Evolutionary conservation across 2,888 invertebrate species (phyloP), one percentile per base, ranked within the genome.

Genomic region (Coenonympha glycerion): DNA sequence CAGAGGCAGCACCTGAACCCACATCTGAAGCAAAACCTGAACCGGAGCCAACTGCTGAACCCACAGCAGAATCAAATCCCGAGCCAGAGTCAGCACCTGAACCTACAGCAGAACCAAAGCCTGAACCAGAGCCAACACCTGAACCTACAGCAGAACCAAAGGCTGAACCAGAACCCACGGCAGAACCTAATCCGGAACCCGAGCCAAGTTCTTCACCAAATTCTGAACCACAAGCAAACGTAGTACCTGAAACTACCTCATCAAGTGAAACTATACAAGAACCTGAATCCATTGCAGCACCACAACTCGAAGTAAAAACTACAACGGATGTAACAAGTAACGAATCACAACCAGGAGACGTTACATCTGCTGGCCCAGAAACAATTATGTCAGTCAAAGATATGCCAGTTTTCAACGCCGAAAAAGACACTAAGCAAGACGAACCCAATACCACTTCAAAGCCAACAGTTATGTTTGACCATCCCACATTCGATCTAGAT

Each of bases 211-310:
- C 68, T 41, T 34, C 49, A 3, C 55, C 74, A 18, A 50, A 59
- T 53, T 70, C 80, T 1, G 51, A 82, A 77, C 54, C 65, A 0
- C 61, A 60, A 45, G 56, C 62, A n/a, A 37, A 6, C 3, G 24
- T 13, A 9, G 51, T 55, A 55, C 52, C 65, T 9, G 53, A 63
- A 46, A 46, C 61, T 3, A 52, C 3, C 13, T 33, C 31, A 9
- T 33, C 58, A 30, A 45, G 61, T 6, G 57, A 65, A 50, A 55
- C 64, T 3, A 56, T 53, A 41, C 39, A 57, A 0, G 53, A 55
- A 8, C n/a, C 58, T 1, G 62, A 64, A 57, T 60, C 70, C 1
- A 61, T 64, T 49, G 61, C 61, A 47, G 61, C 62, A 46, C 62
- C 33, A 6, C 53, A 60, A 49, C 52, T 58, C 36, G 57, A 49